Evolutionary conservation across 2,888 invertebrate species (phyloP).

Genomic region (Ennomos quercinarius): DNA sequence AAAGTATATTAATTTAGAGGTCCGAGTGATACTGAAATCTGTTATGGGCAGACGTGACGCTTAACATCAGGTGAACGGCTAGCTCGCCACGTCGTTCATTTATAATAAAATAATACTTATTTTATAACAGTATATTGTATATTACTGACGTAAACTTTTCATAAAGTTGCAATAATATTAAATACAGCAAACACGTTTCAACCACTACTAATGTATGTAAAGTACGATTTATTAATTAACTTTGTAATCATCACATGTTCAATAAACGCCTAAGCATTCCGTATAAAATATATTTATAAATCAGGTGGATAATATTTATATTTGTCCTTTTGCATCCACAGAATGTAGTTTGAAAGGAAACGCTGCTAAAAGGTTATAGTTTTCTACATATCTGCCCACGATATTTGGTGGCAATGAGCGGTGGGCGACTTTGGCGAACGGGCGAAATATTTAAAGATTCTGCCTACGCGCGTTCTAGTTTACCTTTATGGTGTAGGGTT

Average conservation of each 20-base stretch:
- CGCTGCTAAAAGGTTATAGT: slow-evolving; percentile 30
- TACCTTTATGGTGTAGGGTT: slow-evolving; percentile 44
- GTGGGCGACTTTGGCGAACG: slow-evolving; percentile 63
- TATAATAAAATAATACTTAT: too few relatives aligned
- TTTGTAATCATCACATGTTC: slow-evolving; percentile 4
- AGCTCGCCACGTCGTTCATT: too few relatives aligned
- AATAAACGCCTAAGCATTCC: slow-evolving; percentile 6
- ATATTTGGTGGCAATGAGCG: slow-evolving; percentile 41
- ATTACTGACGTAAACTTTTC: too few relatives aligned
- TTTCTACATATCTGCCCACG: slow-evolving; percentile 58
- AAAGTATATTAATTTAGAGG: too few relatives aligned
- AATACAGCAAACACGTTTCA: too few relatives aligned
- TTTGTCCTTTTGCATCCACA: slow-evolving; percentile 38
- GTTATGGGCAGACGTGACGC: too few relatives aligned
- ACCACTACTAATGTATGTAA: too few relatives aligned
- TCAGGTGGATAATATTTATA: slow-evolving; percentile 29
- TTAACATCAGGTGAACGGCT: too few relatives aligned
- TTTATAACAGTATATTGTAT: slow-evolving; percentile 5
- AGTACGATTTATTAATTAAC: background rate
- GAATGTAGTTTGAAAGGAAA: slow-evolving; percentile 39
- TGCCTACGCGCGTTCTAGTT: slow-evolving; percentile 68
- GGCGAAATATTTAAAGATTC: slow-evolving; percentile 63
- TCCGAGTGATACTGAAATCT: too few relatives aligned
- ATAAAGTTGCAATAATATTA: too few relatives aligned
- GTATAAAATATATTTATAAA: slow-evolving; percentile 9